phyloP scores from a whole-genome alignment of 2,113 vertebrate species.

The Aptenodytes patagonicus region DNA sequence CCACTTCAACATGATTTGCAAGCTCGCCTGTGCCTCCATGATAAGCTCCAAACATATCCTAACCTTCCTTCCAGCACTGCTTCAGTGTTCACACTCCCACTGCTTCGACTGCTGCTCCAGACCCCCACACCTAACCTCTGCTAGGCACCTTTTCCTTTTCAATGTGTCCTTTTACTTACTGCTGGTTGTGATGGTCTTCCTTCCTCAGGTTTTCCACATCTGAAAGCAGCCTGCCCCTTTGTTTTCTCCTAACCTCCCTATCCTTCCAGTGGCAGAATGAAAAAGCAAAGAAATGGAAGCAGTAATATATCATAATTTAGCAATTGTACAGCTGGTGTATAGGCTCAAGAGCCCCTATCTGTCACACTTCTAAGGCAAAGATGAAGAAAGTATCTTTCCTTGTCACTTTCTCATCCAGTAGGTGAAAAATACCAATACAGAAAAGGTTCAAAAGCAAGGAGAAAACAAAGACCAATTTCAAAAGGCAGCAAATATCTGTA shows the following conservation, averaged over 20 bases:
- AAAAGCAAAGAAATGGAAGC: not conserved
- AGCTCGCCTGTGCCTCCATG: not conserved
- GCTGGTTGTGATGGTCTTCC: not conserved
- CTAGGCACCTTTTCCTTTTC: not conserved
- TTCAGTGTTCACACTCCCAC: not conserved
- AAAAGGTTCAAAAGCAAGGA: not conserved
- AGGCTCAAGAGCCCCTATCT: not conserved
- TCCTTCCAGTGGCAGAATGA: not conserved
- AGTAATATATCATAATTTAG: slow-evolving; percentile 24
- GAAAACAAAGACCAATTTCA: slow-evolving; percentile 6
- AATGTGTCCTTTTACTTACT: not conserved
- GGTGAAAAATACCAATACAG: not conserved
- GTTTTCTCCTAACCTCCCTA: not conserved
- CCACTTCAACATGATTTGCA: not conserved
- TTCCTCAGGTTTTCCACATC: not conserved
- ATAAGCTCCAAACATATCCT: not conserved
- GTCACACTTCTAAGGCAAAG: not conserved
- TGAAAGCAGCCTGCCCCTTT: not conserved
- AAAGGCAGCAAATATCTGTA: not conserved
- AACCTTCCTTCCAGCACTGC: not conserved
- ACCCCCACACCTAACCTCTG: not conserved
- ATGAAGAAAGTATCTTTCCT: not conserved
- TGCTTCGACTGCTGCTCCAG: not conserved
- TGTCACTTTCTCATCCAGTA: not conserved
- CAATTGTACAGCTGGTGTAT: not conserved